These are phyloP conservation scores for Apis mellifera DNA, from an alignment of 1,140 invertebrate species.

Conservation along the genomic window Amel_HAv3.1 CM009945.2:6202001-6202500, in stretches of 20 bases:
- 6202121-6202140: neutral
- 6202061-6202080: neutral
- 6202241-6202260: neutral
- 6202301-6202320: neutral
- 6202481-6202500: too few species aligned
- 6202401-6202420: too few species aligned
- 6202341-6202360: slow-evolving; percentile 1
- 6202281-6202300: neutral
- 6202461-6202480: too few species aligned
- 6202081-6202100: neutral
- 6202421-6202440: too few species aligned
- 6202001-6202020: slow-evolving; percentile 55
- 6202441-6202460: too few species aligned
- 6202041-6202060: slow-evolving; percentile 42
- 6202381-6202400: too few species aligned
- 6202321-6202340: slow-evolving; percentile 5
- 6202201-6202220: slow-evolving; percentile 14
- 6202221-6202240: slow-evolving; percentile 16
- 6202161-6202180: neutral
- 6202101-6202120: slow-evolving; percentile 6
- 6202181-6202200: slow-evolving; percentile 1
- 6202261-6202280: slow-evolving; percentile 6
- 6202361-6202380: neutral
- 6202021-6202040: slow-evolving; percentile 46
- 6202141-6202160: slow-evolving; percentile 7